Base-by-base conservation (phyloP, 2,888 invertebrate species). In the Eueremaeus valkanovi region DNA sequence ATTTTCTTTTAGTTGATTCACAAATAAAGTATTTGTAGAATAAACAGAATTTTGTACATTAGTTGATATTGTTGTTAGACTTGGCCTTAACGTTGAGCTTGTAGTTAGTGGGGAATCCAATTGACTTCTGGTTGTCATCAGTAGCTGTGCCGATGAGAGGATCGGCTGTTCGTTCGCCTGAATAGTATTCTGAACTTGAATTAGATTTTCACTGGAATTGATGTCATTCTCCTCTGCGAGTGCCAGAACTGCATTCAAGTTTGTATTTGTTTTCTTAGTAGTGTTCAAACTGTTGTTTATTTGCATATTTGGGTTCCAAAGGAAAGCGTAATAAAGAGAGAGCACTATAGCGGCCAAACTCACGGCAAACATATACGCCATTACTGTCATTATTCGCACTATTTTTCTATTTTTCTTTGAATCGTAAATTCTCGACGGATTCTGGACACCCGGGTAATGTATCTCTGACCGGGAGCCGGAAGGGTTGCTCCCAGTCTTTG, bases 301-400 rank as follows among this genome's bases (percentile, higher is more conserved):
- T 66, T 66, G 66, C 66, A 66, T 66, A 66, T 66, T 66, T 16
- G 79, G 79, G 73, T 79, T 77, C 79, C 79, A 79, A 18, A 79
- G 61, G 73, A 79, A 79, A 5, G 78, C 73, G 42, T 79, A 79
- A 61, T 79, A 79, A 24, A 79, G 33, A 3, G 79, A 79, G 1
- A 79, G 73, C 16, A 79, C 77, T 11, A 79, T 79, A 11, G 79
- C 79, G 1, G 78, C 79, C 76, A 79, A 45, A 8, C 78, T 78
- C 11, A 79, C 79, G 11, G 79, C 78, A 63, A 79, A 76, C 36
- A 79, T 78, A 49, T 79, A 79, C 5, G 78, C 79, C 13, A 79
- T 55, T 5, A 79, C 79, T 18, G 79, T 79, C 36, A 79, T 29
- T n/a, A 79, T 73, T 13, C 79, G 61, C 33, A 79, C 75, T 0